Evolutionary conservation across 2,113 vertebrate species (phyloP).

Genomic region (Brachyistius frenatus): DNA sequence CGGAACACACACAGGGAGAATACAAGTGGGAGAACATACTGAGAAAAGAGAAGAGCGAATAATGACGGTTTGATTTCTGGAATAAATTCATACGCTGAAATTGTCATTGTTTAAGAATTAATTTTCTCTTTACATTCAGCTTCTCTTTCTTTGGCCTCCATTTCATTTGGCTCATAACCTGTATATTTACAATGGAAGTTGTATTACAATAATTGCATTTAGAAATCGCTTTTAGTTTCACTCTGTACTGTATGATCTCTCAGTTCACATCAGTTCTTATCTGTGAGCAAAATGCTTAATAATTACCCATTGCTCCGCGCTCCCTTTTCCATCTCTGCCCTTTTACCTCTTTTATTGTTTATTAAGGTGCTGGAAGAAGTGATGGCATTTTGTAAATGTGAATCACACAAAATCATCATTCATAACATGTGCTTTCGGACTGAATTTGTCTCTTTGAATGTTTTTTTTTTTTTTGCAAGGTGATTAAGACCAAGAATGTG

Average conservation of each 20-base stretch:
- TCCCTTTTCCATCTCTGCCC: not conserved
- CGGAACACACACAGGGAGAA: conserved; percentile 4
- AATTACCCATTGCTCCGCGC: not conserved
- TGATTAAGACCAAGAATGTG: conserved; percentile 32
- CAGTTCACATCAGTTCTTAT: not conserved
- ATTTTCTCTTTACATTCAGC: not conserved
- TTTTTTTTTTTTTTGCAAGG: not conserved
- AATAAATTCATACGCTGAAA: not conserved
- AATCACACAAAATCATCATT: conserved; percentile 2
- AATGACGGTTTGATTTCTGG: conserved; percentile 22
- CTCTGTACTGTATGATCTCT: not conserved
- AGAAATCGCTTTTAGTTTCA: not conserved
- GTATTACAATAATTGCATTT: not conserved
- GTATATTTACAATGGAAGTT: conserved; percentile 3
- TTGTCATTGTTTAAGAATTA: not conserved
- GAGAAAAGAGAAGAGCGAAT: conserved; percentile 8
- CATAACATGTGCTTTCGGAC: conserved; percentile 15
- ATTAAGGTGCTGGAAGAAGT: conserved; percentile 24
- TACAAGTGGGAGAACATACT: conserved; percentile 19
- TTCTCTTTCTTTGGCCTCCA: not conserved
- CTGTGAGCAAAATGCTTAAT: not conserved
- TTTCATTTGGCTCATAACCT: not conserved
- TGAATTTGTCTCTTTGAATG: conserved; percentile 8
- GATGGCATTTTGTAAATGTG: not conserved
- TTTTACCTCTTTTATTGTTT: not conserved